Evolutionary conservation across 2,888 invertebrate genomes (phyloP), one percentile per base, ranked within the genome.

Genomic region (Aporophyla nigra): DNA sequence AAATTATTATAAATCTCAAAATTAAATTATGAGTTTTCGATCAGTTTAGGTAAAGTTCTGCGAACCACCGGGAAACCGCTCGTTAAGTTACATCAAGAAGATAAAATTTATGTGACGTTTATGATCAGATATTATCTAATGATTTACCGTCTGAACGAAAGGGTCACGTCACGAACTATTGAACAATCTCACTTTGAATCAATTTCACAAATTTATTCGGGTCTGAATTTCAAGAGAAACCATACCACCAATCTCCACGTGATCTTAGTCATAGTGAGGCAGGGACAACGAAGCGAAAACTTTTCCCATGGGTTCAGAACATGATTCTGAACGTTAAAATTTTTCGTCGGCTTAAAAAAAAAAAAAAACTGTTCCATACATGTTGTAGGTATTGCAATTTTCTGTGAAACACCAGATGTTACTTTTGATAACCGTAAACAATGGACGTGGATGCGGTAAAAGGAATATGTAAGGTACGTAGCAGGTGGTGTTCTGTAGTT

Each of bases 191-290:
- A 21, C 24, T 73, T 43, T 59, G 24, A 51, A 3, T 14, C 14
- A 61, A 51, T 51, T 68, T 68, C 27, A 43, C 24, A 43, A 73
- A 73, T 73, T 43, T 61, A 61, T 68, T 73, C 21, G 24, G 24
- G 6, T 24, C 58, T n/a, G 19, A 73, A 49, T 24, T 67, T 40
- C n/a, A 51, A 21, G 27, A 43, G 51, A 33, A 5, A 62, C 9
- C 51, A 9, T 43, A 21, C 43, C 40, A 2, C 3, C 49, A 58
- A 19, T 49, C 12, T 12, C 24, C 10, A n/a, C 24, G 46, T 24
- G 24, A 43, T 43, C 7, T 43, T 43, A 43, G 43, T 43, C 43
- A 43, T 43, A 43, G 9, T 43, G 7, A 7, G 43, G 43, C 43
- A 43, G 43, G 43, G 5, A 43, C 43, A 43, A 7, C 43, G 43